Percentiles rank a stretch among this genome's conserved stretches.
Evolutionary conservation across 2,797 vertebrate genomes (phyloP).

Genomic region (Cichlasoma orientale): DNA sequence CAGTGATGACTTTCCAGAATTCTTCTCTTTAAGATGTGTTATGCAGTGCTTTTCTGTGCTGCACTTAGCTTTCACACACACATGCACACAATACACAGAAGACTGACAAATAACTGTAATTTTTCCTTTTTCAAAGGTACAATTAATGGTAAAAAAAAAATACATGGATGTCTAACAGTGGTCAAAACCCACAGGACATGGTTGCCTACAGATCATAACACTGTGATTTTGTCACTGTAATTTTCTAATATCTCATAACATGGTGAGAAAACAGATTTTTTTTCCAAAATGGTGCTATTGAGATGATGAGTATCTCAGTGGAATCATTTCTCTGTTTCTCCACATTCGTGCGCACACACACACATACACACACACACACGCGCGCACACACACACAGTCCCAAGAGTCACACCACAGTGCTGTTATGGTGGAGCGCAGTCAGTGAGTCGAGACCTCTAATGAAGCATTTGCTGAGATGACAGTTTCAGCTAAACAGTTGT

Average conservation of each 20-base stretch:
- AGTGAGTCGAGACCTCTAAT: conserved; percentile 63
- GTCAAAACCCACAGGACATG: conserved; percentile 25
- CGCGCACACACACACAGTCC: background rate
- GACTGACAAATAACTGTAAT: conserved; percentile 5
- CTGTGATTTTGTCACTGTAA: conserved; percentile 24
- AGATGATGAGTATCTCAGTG: conserved; percentile 12
- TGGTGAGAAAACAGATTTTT: conserved; percentile 12
- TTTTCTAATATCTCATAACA: conserved; percentile 25
- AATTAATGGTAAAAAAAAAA: conserved; percentile 16
- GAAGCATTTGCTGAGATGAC: conserved; percentile 74
- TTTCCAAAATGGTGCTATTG: conserved; percentile 12
- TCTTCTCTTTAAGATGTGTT: conserved; percentile 12
- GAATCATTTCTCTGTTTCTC: conserved; percentile 16
- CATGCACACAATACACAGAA: background rate
- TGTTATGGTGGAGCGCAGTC: conserved; percentile 37
- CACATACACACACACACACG: too few species aligned
- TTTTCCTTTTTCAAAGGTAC: conserved; percentile 3
- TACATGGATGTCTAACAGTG: conserved; percentile 3
- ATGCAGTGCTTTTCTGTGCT: conserved; percentile 9
- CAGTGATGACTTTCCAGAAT: conserved; percentile 38
- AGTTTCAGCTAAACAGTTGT: conserved; percentile 42
- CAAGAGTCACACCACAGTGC: conserved; percentile 19
- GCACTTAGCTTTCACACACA: conserved; percentile 1
- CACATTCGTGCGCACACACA: background rate
- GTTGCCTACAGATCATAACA: conserved; percentile 17